Base-by-base conservation (phyloP, 2,113 vertebrate genomes). In the Salminus brasiliensis region DNA sequence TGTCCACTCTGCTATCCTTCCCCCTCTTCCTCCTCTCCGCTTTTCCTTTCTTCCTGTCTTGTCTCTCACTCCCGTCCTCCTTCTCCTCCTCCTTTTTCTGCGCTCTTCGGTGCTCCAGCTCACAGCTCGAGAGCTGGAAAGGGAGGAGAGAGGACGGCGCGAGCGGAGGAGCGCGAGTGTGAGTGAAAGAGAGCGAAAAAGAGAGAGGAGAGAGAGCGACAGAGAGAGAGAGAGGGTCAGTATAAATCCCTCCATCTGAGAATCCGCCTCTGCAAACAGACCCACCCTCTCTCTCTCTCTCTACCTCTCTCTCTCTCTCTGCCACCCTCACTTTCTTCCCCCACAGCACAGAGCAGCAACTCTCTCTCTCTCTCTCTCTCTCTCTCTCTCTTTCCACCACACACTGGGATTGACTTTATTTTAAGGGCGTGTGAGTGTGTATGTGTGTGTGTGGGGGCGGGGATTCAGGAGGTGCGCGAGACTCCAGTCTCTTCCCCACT, bases 191-290 rank as follows among this genome's bases (percentile, higher is more conserved):
- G 41, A 5, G n/a, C n/a, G n/a, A n/a, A 21, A 18, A 47, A 43
- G 57, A 36, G 53, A 55, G 52, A 39, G 67, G 15, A 34, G 45
- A 45, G 12, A 45, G 68, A 34, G 70, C 32, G 70, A 67, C 39
- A 29, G 29, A 49, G 59, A 65, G 39, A 39, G 65, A 30, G 77
- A 74, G 78, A 83, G 80, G 83, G 81, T 73, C 85, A 79, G 76
- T 94, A 94, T 94, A 93, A 94, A 93, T 92, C 92, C 90, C 89
- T 90, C 90, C 89, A 88, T 86, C 89, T 88, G 88, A 88, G 90
- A 92, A 91, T 89, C 89, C 78, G 74, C 87, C 91, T 91, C 85
- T 91, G 89, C 91, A 93, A 93, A 93, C 91, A 89, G 79, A 88
- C 79, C 86, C 85, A 85, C 82, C 84, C 82, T 87, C 88, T 90